Evolutionary conservation across 2,888 invertebrate species (phyloP).

Genomic region (Gibbula magus): DNA sequence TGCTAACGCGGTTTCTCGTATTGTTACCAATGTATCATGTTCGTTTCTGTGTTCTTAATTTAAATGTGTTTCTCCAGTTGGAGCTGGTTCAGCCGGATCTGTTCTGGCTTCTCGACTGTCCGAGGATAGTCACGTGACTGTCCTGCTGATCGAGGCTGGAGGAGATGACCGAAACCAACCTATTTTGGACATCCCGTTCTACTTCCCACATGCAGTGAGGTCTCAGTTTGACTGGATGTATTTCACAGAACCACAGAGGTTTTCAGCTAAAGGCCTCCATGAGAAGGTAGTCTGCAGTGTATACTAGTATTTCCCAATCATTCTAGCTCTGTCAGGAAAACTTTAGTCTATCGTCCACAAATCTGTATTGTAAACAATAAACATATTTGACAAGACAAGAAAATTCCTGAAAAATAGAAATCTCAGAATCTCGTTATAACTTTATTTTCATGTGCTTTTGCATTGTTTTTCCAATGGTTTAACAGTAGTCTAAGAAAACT

Average conservation of each 20-base stretch:
- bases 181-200: conserved; percentile 75
- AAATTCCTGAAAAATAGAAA: no score
- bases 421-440: no score
- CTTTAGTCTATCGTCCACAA: no score
- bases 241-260: conserved; percentile 74
- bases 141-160: conserved; percentile 75
- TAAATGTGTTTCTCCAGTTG: conserved; percentile 58
- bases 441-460: no score
- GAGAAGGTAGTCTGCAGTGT: conserved; percentile 3
- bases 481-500: no score
- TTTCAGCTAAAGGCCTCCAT: conserved; percentile 33
- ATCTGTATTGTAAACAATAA: no score
- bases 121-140: conserved; percentile 65
- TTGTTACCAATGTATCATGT: neutral
- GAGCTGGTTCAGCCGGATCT: conserved; percentile 76
- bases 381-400: no score
- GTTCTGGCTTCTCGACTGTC: conserved; percentile 75
- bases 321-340: no score
- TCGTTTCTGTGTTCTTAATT: neutral
- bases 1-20: no score
- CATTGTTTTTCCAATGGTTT: no score
- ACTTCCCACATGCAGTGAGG: conserved; percentile 71
- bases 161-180: conserved; percentile 70
- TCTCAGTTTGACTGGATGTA: conserved; percentile 72
- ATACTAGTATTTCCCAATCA: no score